These are phyloP conservation scores for Polietes domitor DNA, from an alignment of 2,888 invertebrate species.

Conservation along the genomic window DNA sequence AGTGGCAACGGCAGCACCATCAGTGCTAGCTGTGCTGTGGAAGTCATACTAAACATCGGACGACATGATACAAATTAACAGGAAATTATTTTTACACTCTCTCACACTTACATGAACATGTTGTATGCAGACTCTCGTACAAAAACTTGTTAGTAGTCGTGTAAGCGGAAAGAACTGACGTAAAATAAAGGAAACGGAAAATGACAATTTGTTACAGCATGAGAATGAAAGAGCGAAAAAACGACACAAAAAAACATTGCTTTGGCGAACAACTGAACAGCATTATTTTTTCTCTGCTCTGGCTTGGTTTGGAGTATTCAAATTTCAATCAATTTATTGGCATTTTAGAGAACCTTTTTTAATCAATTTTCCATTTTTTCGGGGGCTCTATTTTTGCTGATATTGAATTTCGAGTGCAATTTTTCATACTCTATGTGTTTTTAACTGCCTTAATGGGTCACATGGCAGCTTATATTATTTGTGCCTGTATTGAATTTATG, in stretches of 20 bases:
- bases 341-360: neutral
- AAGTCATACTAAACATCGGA: neutral
- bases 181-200: constrained; percentile 39
- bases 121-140: no score
- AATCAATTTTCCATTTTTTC: neutral
- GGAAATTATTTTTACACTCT: constrained; percentile 35
- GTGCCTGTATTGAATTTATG: constrained; percentile 39
- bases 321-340: constrained; percentile 6
- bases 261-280: neutral
- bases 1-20: neutral
- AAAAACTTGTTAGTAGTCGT: neutral
- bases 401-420: constrained; percentile 4
- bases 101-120: neutral
- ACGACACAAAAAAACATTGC: neutral
- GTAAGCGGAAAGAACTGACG: constrained; percentile 5
- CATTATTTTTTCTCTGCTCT: neutral
- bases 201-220: constrained; percentile 1
- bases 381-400: neutral
- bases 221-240: neutral
- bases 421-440: neutral
- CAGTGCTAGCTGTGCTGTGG: neutral
- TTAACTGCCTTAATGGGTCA: constrained; percentile 30
- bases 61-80: constrained; percentile 40
- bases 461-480: constrained; percentile 7
- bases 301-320: neutral